phyloP scores from a whole-genome alignment of 2,888 invertebrate genomes.

The Athripsodes cinereus region DNA sequence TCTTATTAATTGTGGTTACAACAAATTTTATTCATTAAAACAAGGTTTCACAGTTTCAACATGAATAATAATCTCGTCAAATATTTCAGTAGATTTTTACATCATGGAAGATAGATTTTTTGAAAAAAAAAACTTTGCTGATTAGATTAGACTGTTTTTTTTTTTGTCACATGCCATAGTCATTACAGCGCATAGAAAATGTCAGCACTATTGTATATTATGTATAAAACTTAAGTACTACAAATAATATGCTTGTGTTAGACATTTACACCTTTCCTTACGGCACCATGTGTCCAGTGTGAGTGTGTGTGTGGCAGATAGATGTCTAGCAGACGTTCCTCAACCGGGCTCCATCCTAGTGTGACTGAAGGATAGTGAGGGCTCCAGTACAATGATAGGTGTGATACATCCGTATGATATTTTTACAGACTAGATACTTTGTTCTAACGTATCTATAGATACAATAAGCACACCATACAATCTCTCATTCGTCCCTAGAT shows the following conservation, averaged over 20 bases:
- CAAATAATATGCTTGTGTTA: conserved; percentile 28
- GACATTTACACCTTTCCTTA: conserved; percentile 48
- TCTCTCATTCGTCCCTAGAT: neutral
- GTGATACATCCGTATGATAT: neutral
- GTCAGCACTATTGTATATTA: no score
- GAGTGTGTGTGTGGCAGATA: no score
- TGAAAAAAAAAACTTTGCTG: no score
- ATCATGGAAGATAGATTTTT: no score
- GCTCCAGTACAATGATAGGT: neutral
- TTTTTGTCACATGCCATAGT: no score
- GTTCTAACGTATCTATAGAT: neutral
- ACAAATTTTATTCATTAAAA: no score
- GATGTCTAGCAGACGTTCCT: neutral
- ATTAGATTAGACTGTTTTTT: no score
- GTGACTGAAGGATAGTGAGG: neutral
- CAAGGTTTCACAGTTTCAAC: no score
- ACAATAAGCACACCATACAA: neutral
- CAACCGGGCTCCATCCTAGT: neutral
- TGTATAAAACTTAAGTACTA: neutral
- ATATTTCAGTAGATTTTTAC: no score
- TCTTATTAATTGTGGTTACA: no score
- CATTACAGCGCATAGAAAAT: no score
- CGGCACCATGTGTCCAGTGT: conserved; percentile 24
- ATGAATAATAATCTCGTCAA: no score
- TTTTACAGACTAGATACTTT: neutral